Evolutionary conservation across 2,113 vertebrate genomes (phyloP).

Genomic region (Sander vitreus): DNA sequence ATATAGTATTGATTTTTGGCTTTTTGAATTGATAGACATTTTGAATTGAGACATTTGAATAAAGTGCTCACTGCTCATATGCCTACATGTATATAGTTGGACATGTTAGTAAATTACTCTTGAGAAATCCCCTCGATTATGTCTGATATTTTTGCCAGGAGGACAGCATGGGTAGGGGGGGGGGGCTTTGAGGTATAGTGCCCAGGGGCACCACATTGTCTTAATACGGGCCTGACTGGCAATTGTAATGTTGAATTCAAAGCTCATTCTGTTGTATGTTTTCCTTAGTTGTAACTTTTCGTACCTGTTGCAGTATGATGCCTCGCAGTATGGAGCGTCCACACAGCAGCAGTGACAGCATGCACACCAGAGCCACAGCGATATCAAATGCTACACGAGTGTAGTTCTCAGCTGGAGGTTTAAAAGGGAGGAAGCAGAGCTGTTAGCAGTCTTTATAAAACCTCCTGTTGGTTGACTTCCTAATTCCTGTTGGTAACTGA

Average conservation of each 20-base stretch:
- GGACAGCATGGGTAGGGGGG: no score
- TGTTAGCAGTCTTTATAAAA: neutral
- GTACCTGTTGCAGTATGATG: slow-evolving; percentile 89
- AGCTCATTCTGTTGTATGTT: neutral
- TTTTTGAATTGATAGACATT: no score
- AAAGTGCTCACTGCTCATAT: no score
- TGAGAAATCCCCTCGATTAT: no score
- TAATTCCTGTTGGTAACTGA: no score
- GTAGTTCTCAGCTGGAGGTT: slow-evolving; percentile 84
- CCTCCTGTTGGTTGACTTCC: slow-evolving; percentile 1
- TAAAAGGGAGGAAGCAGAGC: neutral
- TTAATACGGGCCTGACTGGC: neutral
- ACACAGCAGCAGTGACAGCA: slow-evolving; percentile 90
- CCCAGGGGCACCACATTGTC: no score
- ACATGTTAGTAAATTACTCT: no score
- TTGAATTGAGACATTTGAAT: no score
- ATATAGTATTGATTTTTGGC: no score
- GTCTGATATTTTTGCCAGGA: no score
- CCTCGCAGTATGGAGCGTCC: slow-evolving; percentile 92
- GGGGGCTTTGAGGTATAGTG: no score
- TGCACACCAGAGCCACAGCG: slow-evolving; percentile 87
- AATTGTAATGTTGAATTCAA: neutral
- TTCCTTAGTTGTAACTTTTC: neutral
- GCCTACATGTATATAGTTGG: no score
- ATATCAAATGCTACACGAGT: slow-evolving; percentile 89